Conservation (phyloP, 1,140 invertebrate species). For the Coenobita brevimanus region DNA sequence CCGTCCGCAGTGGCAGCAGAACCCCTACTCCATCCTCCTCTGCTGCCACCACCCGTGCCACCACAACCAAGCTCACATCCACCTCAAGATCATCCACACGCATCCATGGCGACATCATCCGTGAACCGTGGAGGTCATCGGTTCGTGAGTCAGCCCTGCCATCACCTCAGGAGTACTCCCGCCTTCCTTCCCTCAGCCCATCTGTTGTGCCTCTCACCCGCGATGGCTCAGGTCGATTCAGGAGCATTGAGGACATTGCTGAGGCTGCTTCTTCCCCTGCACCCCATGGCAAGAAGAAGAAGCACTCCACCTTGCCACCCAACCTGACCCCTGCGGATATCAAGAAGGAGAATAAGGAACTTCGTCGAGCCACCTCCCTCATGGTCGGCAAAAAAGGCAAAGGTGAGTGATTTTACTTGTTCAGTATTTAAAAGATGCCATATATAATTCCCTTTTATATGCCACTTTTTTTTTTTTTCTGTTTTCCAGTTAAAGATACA, state of each 20-base stretch:
- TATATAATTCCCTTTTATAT: too few relatives aligned
- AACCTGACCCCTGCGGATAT: slow-evolving; percentile 53
- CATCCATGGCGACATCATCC: slow-evolving; percentile 56
- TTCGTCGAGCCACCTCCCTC: slow-evolving; percentile 48
- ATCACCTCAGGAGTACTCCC: slow-evolving; percentile 54
- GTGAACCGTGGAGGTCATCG: slow-evolving; percentile 46
- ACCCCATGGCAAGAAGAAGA: slow-evolving; percentile 47
- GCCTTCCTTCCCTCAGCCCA: slow-evolving; percentile 53
- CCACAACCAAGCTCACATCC: slow-evolving; percentile 59
- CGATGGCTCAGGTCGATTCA: slow-evolving; percentile 57
- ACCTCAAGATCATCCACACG: slow-evolving; percentile 60
- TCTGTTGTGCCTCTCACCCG: slow-evolving; percentile 54
- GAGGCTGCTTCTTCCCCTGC: slow-evolving; percentile 36
- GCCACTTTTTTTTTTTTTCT: too few relatives aligned
- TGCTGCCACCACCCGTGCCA: slow-evolving; percentile 54
- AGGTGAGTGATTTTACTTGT: slow-evolving; percentile 18
- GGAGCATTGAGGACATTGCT: slow-evolving; percentile 55
- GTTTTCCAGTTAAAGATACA: too few relatives aligned
- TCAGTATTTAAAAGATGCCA: too few relatives aligned
- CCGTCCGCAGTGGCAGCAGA: slow-evolving; percentile 56
- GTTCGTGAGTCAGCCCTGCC: slow-evolving; percentile 49
- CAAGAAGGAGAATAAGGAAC: slow-evolving; percentile 58
- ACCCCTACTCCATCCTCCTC: slow-evolving; percentile 56
- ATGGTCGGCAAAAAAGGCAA: slow-evolving; percentile 61
- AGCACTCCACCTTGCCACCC: slow-evolving; percentile 57